Base-by-base conservation (phyloP, 1,140 invertebrate genomes). In the Meloidogyne floridensis region DNA sequence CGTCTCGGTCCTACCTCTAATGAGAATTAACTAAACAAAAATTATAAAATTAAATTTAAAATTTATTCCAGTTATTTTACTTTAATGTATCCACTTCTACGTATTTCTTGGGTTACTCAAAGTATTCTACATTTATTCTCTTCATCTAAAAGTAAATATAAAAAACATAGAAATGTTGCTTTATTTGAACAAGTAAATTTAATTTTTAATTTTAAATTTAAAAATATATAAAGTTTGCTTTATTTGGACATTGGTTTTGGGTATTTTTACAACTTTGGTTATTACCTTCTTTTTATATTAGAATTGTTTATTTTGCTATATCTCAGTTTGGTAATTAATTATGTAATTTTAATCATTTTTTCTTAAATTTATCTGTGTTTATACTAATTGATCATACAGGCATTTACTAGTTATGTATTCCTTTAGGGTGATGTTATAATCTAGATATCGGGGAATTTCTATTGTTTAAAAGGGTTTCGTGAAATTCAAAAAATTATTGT, bases 211-310 rank as follows among this genome's bases (percentile, higher is more conserved):
- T 11, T 47, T 15, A 1, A 18, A 54, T 42, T 47, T 59, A n/a
- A n/a, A 51, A 15, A 9, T 9, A 51, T 10, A 32, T 86, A 82
- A 10, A 86, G 87, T 18, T 85, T 2, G 77, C 80, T 0, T 71
- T 88, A 32, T 72, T 81, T 59, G 70, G 75, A 65, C 88, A 89
- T 81, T 89, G 88, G 88, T 65, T 80, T 51, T 90, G 89, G 89
- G 87, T 89, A 32, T 73, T 89, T 51, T 77, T 87, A 10, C 88
- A 89, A 75, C 79, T 79, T 42, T 90, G 85, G 79, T 81, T 84
- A 42, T 81, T 89, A 13, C 88, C 88, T 53, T 69, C 56, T 42
- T 81, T 76, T 43, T 75, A 65, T 51, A 80, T 85, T 72, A 87
- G 89, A 11, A 4, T 90, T 51, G 18, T 80, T 32, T 89, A 88